Base-by-base conservation (phyloP, 2,113 vertebrate species). In the Coryphaenoides rupestris region DNA sequence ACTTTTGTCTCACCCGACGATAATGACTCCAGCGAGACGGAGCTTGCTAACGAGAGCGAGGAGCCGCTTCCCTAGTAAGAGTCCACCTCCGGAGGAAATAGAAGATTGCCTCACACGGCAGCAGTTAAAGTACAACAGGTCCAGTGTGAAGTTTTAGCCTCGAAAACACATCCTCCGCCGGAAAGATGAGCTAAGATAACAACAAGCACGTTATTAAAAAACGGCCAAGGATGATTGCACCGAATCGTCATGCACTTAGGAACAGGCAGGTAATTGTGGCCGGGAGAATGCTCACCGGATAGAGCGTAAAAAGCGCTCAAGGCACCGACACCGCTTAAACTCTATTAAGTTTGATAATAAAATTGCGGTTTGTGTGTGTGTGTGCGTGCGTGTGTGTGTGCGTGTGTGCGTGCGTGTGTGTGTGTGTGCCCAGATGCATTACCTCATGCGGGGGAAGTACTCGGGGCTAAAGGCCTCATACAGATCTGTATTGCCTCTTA, bases 371-470 rank as follows among this genome's bases (percentile, higher is more conserved):
- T 47, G 24, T 50, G 49, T 68, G 57, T 62, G 47, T 50, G 47
- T n/a, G 47, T 50, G 9, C 13, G 47, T 49, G 47, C 12, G 47
- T 49, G 55, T 16, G 13, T 69, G 59, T 40, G 23, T 62, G 61
- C 23, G 45, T 62, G 46, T 16, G 62, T 55, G 62, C 21, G 33
- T 65, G 54, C 19, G 19, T 64, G 28, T 64, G 52, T 16, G 26
- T 55, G 24, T 33, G 21, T 67, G 24, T 55, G 53, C 58, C 19
- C 19, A n/a, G 17, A 45, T 55, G 17, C 46, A 4, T 72, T 93
- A 98, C 96, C 96, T 95, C 85, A 98, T 92, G 52, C 89, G 93
- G 57, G 94, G 95, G 73, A 98, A 94, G 60, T 90, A 90, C 74
- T 98, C 94, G 65, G 93, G 90, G 75, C 87, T 87, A 88, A 96